These are phyloP conservation scores for Potamarius usumacintae DNA, from an alignment of 2,113 vertebrate genomes.

Conservation along the genomic window DNA sequence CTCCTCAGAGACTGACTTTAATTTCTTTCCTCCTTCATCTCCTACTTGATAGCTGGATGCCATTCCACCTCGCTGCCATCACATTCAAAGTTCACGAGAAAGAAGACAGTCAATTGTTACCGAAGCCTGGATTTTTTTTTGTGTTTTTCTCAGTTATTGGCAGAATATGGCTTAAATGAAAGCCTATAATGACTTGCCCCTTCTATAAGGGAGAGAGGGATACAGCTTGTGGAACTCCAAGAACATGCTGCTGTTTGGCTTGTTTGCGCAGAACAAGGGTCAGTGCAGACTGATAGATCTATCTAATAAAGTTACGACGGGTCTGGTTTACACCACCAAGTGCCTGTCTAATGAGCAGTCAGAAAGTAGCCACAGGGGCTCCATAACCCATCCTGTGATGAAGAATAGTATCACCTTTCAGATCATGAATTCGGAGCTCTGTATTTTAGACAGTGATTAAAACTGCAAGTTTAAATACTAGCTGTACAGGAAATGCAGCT, in stretches of 20 bases:
- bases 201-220: background rate
- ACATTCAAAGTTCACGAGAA: constrained; percentile 1
- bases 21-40: constrained; percentile 48
- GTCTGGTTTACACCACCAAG: constrained; percentile 19
- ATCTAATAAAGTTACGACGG: constrained; percentile 21
- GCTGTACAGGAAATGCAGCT: background rate
- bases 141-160: background rate
- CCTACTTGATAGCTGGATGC: background rate
- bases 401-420: constrained; percentile 5
- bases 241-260: background rate
- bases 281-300: constrained; percentile 32
- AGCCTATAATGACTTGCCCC: background rate
- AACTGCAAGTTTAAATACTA: background rate
- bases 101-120: constrained; percentile 28
- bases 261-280: constrained; percentile 27
- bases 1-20: constrained; percentile 51
- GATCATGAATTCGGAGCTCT: background rate
- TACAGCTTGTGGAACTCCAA: background rate
- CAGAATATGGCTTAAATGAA: constrained; percentile 3
- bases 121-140: constrained; percentile 10
- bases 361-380: background rate
- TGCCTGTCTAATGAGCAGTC: constrained; percentile 27
- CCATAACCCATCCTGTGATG: background rate
- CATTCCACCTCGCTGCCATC: background rate
- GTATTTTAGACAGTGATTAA: constrained; percentile 3